phyloP scores from a whole-genome alignment of 2,113 vertebrate genomes.

The Pomatostomus ruficeps region DNA sequence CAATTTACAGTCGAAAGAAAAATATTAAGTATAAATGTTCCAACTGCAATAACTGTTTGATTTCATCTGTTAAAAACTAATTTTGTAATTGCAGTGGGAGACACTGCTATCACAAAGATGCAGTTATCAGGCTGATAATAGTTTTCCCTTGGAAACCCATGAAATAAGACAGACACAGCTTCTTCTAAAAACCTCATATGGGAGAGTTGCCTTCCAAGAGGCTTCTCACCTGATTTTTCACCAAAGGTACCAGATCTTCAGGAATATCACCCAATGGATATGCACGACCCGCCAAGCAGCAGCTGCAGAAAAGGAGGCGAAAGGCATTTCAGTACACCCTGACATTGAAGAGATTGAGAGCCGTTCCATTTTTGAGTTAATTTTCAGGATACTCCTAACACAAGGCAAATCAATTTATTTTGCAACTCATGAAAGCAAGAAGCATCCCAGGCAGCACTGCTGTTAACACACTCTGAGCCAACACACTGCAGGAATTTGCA shows the following conservation, averaged over 20 bases:
- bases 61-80: background rate
- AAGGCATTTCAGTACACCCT: background rate
- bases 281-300: constrained; percentile 90
- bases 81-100: background rate
- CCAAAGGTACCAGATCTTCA: constrained; percentile 90
- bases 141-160: background rate
- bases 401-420: background rate
- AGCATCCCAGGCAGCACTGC: background rate
- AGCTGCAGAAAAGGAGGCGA: constrained; percentile 66
- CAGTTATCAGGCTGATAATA: background rate
- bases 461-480: background rate
- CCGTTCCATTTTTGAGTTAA: background rate
- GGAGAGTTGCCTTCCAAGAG: background rate
- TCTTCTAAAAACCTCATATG: background rate
- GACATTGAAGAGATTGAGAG: background rate
- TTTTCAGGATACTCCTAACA: background rate
- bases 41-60: background rate
- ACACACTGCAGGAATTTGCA: background rate
- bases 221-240: constrained; percentile 91
- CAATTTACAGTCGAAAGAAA: background rate
- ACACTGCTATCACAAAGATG: background rate
- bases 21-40: background rate
- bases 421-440: background rate
- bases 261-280: constrained; percentile 95
- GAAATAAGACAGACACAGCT: background rate